Evolutionary conservation across 2,888 invertebrate genomes (phyloP), one percentile per base, ranked within the genome.

Genomic region (Oasisia sp.): DNA sequence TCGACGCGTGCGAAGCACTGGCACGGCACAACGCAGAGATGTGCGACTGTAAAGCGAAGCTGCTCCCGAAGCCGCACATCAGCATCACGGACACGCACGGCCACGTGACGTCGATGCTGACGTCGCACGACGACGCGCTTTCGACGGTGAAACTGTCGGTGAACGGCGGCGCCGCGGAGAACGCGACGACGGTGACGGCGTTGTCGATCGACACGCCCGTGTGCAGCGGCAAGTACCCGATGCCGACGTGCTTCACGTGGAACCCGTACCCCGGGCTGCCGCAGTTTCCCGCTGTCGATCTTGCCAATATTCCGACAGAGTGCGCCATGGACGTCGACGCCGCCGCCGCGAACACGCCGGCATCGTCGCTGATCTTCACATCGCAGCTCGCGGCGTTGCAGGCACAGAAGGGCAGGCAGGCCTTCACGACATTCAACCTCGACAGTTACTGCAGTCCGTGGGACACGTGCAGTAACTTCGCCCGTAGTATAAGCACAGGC

Each of bases 11-110:
- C 14, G 92, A 92, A 27, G 32, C 90, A 0, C 19, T 14, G 19
- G 19, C 38, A 14, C 38, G 38, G 7, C 90, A 32, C 38, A 38
- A 38, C 44, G 32, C 91, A 44, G 91, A 91, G 7, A 38, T 91
- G 38, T 38, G 32, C 14, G 50, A 32, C 38, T 91, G 44, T 91
- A 44, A 90, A 32, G 90, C 90, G 89, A 94, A 94, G 91, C 95
- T 94, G 92, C 93, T 94, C 92, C 95, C 92, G 94, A 98, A 95
- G 95, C 98, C 99, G 0, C 98, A 98, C 96, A 99, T 99, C 93
- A 98, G 98, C 94, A 97, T 99, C 14, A 99, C 99, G 0, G 99
- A 99, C 96, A 98, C 98, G 92, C 97, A 98, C 92, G 99, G 99
- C 92, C 96, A 96, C 94, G 96, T 96, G 93, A 96, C 95, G 27